Percentiles rank a stretch among this genome's conserved stretches.
These are phyloP conservation scores for Geococcyx californianus DNA, from an alignment of 2,113 vertebrate species.

Conservation along the genomic window DNA sequence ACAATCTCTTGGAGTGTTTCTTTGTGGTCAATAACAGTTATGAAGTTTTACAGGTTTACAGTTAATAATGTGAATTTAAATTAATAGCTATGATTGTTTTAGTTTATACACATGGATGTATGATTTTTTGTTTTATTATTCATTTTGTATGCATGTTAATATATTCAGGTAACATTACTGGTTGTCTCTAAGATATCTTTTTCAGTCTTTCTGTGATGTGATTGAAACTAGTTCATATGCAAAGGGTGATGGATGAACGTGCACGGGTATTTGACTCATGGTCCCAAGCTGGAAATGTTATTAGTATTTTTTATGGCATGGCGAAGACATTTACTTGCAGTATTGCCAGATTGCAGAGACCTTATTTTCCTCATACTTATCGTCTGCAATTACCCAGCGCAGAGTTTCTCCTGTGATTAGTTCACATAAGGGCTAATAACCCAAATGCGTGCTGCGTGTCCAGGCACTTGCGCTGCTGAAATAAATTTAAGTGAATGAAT, in stretches of 20 bases:
- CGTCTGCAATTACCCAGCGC: background rate
- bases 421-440: slow-evolving; percentile 36
- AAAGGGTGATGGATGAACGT: background rate
- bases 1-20: background rate
- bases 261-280: background rate
- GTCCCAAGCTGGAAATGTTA: slow-evolving; percentile 20
- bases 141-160: background rate
- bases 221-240: background rate
- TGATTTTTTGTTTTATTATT: background rate
- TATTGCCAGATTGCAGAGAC: slow-evolving; percentile 13
- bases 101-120: background rate
- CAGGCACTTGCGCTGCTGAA: background rate
- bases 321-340: slow-evolving; percentile 25
- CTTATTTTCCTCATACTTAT: slow-evolving; percentile 16
- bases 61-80: background rate
- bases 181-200: background rate
- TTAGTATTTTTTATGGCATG: slow-evolving; percentile 3
- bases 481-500: slow-evolving; percentile 29
- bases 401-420: slow-evolving; percentile 33
- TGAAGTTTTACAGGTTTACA: background rate
- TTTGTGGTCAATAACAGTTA: background rate
- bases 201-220: background rate
- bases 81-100: background rate
- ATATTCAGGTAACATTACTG: background rate
- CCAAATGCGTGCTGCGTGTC: background rate